A percentile compares a stretch with the other conserved stretches of the same genome.
phyloP scores from a whole-genome alignment of 2,797 vertebrate species.

The Phoebastria nigripes region DNA sequence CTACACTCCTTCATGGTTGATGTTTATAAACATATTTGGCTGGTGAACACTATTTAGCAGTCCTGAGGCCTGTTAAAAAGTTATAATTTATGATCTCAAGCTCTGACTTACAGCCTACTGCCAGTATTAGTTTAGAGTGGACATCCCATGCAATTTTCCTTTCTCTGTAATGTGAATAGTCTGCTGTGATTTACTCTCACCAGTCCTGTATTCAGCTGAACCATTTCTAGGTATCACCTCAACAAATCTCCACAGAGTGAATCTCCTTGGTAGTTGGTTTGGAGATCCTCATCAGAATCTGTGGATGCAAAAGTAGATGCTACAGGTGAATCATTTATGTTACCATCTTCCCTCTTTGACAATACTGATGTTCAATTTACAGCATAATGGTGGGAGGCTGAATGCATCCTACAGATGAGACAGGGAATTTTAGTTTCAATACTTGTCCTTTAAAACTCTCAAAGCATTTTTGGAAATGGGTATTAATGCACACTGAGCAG shows the following conservation, averaged over 20 bases:
- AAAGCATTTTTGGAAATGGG: slow-evolving; percentile 25
- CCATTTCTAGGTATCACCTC: not conserved
- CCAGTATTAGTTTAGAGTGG: not conserved
- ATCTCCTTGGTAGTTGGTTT: not conserved
- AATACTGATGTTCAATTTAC: not conserved
- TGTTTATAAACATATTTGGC: not conserved
- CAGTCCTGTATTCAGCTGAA: not conserved
- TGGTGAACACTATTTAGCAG: not conserved
- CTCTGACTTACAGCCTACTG: not conserved
- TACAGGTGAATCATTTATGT: not conserved
- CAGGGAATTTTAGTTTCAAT: not conserved
- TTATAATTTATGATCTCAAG: not conserved
- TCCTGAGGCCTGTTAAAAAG: not conserved
- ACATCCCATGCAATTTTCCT: not conserved
- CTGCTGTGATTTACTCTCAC: not conserved
- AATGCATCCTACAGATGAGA: not conserved
- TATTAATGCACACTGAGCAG: slow-evolving; percentile 52
- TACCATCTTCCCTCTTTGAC: not conserved
- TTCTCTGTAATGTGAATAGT: not conserved
- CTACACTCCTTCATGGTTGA: not conserved
- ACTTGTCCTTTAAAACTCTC: slow-evolving; percentile 28
- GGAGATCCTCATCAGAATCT: not conserved
- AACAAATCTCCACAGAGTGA: not conserved
- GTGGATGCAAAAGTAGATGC: not conserved
- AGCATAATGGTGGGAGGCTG: not conserved